phyloP scores from a whole-genome alignment of 2,888 invertebrate genomes.

The Himalopsyche tibetana region DNA sequence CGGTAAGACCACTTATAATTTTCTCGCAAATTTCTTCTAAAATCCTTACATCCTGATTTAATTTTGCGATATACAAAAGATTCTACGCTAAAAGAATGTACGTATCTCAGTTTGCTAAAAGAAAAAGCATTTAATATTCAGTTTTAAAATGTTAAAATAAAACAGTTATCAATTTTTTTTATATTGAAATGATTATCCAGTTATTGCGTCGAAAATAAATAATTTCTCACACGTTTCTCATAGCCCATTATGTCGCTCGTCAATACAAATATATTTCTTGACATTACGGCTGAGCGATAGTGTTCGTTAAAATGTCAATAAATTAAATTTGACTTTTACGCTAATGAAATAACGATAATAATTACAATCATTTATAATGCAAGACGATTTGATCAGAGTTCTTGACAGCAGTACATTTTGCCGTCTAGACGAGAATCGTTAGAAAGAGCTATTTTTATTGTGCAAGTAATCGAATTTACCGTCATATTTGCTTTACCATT shows the following conservation, averaged over 20 bases:
- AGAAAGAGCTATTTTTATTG: background rate
- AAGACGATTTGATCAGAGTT: background rate
- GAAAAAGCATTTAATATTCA: too few relatives aligned
- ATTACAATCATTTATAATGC: conserved; percentile 1
- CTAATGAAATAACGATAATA: conserved; percentile 1
- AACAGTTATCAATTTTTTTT: too few relatives aligned
- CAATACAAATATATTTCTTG: background rate
- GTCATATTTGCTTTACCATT: background rate
- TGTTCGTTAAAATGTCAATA: background rate
- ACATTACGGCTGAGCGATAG: background rate
- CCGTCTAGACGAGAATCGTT: background rate
- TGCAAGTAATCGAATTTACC: background rate
- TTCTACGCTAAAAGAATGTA: too few relatives aligned
- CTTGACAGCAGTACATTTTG: conserved; percentile 11
- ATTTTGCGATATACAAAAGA: too few relatives aligned
- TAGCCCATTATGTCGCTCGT: background rate
- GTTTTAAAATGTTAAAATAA: too few relatives aligned
- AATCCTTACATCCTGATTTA: too few relatives aligned
- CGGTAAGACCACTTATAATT: too few relatives aligned
- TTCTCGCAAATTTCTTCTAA: too few relatives aligned
- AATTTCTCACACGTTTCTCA: too few relatives aligned
- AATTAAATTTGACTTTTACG: background rate
- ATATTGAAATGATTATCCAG: too few relatives aligned
- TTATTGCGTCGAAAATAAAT: too few relatives aligned
- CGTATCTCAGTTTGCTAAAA: too few relatives aligned